Base-by-base conservation (phyloP, 2,888 invertebrate genomes). In the Zygogramma bicolorata region DNA sequence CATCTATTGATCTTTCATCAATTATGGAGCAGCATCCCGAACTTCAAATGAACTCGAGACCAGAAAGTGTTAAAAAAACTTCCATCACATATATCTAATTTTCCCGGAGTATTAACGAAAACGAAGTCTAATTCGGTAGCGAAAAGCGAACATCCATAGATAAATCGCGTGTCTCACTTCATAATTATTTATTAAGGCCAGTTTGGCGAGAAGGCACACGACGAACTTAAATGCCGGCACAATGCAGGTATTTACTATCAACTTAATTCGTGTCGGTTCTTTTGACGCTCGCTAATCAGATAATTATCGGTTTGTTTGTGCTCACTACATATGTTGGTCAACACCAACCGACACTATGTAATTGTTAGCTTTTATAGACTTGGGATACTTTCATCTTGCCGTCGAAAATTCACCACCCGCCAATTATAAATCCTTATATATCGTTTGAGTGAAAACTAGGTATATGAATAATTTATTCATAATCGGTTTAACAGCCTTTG, bases 281-380 rank as follows among this genome's bases (percentile, higher is more conserved):
- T 74, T 76, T 76, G 73, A 76, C 68, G 62, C 46, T 61, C 70
- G 73, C 73, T 76, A 75, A 76, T 76, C 74, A 71, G 71, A 73
- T 76, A 76, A 76, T 76, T 73, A 75, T 75, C 73, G 71, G 76
- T 68, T 68, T 74, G 76, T 68, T 68, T 76, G 73, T 70, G 72
- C 74, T 70, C 70, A 73, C 74, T 53, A 73, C 63, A 40, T 53
- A 71, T 71, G 75, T 72, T 72, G 70, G 71, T 71, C 72, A 68
- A 75, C 72, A 68, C 67, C 66, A 42, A 53, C 67, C 66, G 29
- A 53, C 53, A 53, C 53, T 53, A 53, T 22, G 22, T 53, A 53
- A 53, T 53, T 53, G 53, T 53, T 53, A 53, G 22, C 27, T 27
- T 53, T 53, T 53, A 53, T 53, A n/a, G 53, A 25, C 6, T 53